Conservation (phyloP, 2,888 invertebrate genomes). For the Drosophila paranaensis region DNA sequence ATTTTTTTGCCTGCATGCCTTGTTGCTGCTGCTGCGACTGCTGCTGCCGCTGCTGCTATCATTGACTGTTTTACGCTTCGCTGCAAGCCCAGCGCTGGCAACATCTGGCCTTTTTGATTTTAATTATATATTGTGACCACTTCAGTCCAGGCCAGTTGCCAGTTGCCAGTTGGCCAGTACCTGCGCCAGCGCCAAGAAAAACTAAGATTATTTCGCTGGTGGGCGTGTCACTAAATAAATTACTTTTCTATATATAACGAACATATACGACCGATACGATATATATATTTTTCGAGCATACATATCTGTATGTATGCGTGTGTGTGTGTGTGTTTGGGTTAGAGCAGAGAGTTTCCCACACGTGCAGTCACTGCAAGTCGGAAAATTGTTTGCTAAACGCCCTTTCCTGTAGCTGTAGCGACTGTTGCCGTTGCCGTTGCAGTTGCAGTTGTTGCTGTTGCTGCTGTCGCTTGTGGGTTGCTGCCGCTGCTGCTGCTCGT, state of each 20-base stretch:
- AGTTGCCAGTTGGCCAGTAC: slow-evolving; percentile 18
- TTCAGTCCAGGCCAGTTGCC: slow-evolving; percentile 43
- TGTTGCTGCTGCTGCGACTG: slow-evolving; percentile 43
- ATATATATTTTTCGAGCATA: slow-evolving; percentile 9
- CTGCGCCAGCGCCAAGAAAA: slow-evolving; percentile 59
- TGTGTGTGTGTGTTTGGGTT: slow-evolving; percentile 31
- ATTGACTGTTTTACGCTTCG: slow-evolving; percentile 43
- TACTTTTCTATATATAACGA: slow-evolving; percentile 73
- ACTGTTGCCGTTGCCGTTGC: slow-evolving; percentile 29
- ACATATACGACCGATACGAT: slow-evolving; percentile 26
- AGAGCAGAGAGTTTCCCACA: slow-evolving; percentile 65
- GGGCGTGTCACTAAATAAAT: slow-evolving; percentile 79
- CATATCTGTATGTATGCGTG: slow-evolving; percentile 5
- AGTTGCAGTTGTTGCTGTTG: slow-evolving; percentile 42
- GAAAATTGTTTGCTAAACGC: slow-evolving; percentile 77
- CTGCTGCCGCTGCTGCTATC: slow-evolving; percentile 51
- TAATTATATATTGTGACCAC: slow-evolving; percentile 80
- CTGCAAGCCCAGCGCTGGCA: slow-evolving; percentile 27
- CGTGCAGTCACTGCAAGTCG: slow-evolving; percentile 46
- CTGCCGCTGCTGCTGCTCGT: slow-evolving; percentile 56
- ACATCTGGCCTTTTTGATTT: slow-evolving; percentile 77
- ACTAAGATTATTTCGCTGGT: slow-evolving; percentile 71
- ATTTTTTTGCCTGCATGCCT: slow-evolving; percentile 14
- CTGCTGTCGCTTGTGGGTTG: slow-evolving; percentile 60
- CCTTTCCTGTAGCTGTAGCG: slow-evolving; percentile 63